These are phyloP conservation scores for Drosophila emarginata DNA, from an alignment of 2,888 invertebrate species.

Conservation along the genomic window DNA sequence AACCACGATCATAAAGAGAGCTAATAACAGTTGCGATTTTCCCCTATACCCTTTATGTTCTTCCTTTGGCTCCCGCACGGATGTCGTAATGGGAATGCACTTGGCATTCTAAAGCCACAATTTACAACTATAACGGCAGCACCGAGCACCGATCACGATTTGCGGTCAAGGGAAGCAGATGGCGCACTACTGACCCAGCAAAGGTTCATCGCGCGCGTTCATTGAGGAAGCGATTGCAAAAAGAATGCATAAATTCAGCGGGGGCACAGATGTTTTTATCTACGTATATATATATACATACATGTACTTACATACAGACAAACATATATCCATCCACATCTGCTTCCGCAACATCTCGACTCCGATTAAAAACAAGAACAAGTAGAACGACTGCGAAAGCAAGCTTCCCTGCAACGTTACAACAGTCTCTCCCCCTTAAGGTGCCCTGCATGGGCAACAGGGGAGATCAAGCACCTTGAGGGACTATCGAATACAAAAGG, in stretches of 20 bases:
- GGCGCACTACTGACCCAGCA: constrained; percentile 60
- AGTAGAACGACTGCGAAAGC: neutral
- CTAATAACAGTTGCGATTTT: neutral
- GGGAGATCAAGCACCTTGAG: neutral
- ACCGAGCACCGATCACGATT: constrained; percentile 32
- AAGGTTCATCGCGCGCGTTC: constrained; percentile 12
- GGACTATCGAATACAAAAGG: neutral
- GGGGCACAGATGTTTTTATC: constrained; percentile 7
- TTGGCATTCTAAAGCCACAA: constrained; percentile 26
- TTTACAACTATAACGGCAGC: constrained; percentile 16
- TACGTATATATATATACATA: neutral
- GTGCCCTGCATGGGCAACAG: neutral
- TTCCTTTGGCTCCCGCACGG: neutral
- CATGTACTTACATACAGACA: neutral
- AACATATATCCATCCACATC: constrained; percentile 8
- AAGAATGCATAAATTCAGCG: constrained; percentile 37
- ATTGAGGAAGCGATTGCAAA: constrained; percentile 23
- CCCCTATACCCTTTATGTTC: neutral
- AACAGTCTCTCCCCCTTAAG: neutral
- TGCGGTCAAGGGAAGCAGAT: constrained; percentile 56
- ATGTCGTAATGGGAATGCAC: constrained; percentile 20
- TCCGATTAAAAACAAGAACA: neutral
- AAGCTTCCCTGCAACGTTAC: neutral
- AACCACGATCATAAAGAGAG: neutral
- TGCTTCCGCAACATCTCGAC: constrained; percentile 18